Conservation (phyloP, 2,888 invertebrate species). For the Metopia argyrocephala region DNA sequence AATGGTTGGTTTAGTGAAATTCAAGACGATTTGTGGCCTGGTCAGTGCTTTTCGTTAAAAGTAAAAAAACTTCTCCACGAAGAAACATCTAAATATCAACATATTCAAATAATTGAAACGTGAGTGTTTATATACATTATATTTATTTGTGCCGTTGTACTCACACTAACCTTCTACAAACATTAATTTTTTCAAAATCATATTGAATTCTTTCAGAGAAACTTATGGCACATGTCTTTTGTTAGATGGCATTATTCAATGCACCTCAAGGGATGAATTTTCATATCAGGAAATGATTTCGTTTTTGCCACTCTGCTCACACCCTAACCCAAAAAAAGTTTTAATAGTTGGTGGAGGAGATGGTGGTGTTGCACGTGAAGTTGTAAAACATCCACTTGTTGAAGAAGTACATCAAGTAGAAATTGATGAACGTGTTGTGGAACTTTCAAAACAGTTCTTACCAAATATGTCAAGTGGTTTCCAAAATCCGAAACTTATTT, state of each 20-base stretch:
- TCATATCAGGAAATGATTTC: constrained; percentile 99
- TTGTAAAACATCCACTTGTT: constrained; percentile 94
- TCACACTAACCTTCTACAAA: not conserved
- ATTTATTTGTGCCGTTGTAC: not conserved
- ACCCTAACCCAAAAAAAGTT: constrained; percentile 93
- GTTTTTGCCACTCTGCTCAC: constrained; percentile 93
- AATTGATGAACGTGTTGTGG: constrained; percentile 95
- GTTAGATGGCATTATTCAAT: constrained; percentile 97
- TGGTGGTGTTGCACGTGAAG: constrained; percentile 97
- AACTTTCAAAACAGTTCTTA: constrained; percentile 91
- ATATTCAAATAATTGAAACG: constrained; percentile 90
- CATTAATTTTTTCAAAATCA: not conserved
- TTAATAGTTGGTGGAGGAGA: constrained; percentile 98
- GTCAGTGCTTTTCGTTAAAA: constrained; percentile 91
- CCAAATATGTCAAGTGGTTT: constrained; percentile 95
- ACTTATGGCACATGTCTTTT: constrained; percentile 90
- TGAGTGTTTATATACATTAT: constrained; percentile 76
- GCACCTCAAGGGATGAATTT: constrained; percentile 97
- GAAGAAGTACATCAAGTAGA: constrained; percentile 94
- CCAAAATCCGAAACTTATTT: constrained; percentile 87
- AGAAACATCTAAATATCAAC: constrained; percentile 90
- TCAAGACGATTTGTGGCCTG: constrained; percentile 93
- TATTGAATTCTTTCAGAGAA: constrained; percentile 67
- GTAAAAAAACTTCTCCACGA: constrained; percentile 88
- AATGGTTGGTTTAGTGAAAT: constrained; percentile 96